Evolutionary conservation across 2,888 invertebrate species (phyloP), one percentile per base, ranked within the genome.

Genomic region (Bimastos eiseni): DNA sequence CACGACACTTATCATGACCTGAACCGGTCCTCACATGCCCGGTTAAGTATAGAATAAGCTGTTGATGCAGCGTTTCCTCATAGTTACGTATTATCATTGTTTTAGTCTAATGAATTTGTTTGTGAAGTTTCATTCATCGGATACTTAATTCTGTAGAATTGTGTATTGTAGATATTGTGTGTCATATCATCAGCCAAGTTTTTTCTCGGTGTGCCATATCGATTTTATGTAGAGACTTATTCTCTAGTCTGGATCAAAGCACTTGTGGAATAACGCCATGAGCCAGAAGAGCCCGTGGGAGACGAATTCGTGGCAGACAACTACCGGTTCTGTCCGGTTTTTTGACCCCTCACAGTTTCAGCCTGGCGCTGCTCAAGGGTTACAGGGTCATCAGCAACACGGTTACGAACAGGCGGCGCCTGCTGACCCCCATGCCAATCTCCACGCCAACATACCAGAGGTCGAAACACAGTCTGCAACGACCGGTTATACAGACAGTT

Each of bases 281-380:
- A 86, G 37, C 86, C 86, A 86, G 36, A 34, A 36, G 34, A 86
- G 34, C 86, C 86, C 86, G 6, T 86, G 86, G 86, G 86, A 86
- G 86, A 5, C 86, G 24, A 4, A 86, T 36, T 34, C 33, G 37
- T 86, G 34, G 36, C 86, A 86, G 17, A 37, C 37, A 33, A 34
- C 86, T 33, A 34, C 34, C 6, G 86, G 86, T 33, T 37, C 86
- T 21, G 86, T 86, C 19, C 86, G 36, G 86, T n/a, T 86, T 34
- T 86, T 86, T 86, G 86, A 86, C 37, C 86, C 86, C 36, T 86
- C 86, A 24, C 34, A 86, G 37, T 86, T 86, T 86, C 86, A 86
- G 37, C 37, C 86, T 8, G 86, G 86, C 1, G 86, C 86, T 37
- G 86, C 17, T 21, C 37, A 86, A 21, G 86, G 86, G 8, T 1